Conservation (phyloP, 2,113 vertebrate species). For the Paedocypris sp. region DNA sequence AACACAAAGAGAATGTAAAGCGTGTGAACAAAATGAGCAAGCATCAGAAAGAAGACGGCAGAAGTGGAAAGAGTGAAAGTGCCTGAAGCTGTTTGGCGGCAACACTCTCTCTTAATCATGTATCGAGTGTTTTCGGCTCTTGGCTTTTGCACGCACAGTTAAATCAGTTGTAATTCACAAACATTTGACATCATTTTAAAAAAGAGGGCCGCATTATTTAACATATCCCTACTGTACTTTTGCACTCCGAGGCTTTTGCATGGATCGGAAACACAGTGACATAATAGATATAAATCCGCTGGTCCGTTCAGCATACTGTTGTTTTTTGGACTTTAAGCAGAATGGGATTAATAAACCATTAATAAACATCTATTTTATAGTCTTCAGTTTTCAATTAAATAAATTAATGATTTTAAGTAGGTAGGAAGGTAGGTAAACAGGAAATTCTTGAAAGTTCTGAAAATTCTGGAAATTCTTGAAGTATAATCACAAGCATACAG, state of each 20-base stretch:
- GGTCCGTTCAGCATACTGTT: too few species aligned
- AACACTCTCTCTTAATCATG: not conserved
- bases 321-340: too few species aligned
- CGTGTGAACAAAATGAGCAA: not conserved
- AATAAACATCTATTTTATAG: too few species aligned
- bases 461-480: too few species aligned
- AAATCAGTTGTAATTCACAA: conserved; percentile 15
- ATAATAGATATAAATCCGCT: too few species aligned
- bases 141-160: conserved; percentile 17
- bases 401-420: too few species aligned
- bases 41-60: not conserved
- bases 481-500: too few species aligned
- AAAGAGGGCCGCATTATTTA: not conserved
- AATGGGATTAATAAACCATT: too few species aligned
- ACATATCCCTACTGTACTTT: not conserved
- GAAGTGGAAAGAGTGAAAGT: conserved; percentile 4
- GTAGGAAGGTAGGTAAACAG: too few species aligned
- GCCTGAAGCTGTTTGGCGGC: conserved; percentile 11
- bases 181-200: conserved; percentile 14
- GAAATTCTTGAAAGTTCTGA: too few species aligned
- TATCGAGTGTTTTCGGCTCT: conserved; percentile 9
- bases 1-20: conserved; percentile 19
- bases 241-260: not conserved
- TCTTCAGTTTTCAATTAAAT: too few species aligned
- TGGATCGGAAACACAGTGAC: too few species aligned